Evolutionary conservation across 2,888 invertebrate species (phyloP).

Genomic region (Lamproptera curius): DNA sequence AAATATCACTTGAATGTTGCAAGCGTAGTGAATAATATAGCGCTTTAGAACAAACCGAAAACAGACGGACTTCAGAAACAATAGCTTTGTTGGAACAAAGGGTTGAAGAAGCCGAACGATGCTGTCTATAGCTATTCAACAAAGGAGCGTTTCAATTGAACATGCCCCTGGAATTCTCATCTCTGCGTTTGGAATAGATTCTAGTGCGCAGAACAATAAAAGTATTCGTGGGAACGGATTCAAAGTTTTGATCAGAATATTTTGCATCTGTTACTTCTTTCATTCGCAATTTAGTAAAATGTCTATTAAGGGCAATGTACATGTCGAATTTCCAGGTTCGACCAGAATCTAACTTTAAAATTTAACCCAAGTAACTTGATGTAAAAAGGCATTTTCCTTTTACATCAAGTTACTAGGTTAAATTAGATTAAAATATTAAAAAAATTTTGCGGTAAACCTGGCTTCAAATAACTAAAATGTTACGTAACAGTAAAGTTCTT

Average conservation of each 20-base stretch:
- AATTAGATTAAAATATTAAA: too few species aligned
- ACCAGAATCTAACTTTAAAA: too few species aligned
- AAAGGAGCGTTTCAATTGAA: constrained; percentile 11
- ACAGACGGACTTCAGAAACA: constrained; percentile 25
- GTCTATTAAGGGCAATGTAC: too few species aligned
- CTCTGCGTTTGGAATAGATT: not conserved
- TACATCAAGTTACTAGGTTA: too few species aligned
- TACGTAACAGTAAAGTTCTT: too few species aligned
- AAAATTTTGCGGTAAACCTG: too few species aligned
- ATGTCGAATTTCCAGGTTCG: too few species aligned
- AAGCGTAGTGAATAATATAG: constrained; percentile 1
- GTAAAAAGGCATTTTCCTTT: too few species aligned
- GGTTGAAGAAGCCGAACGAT: constrained; percentile 15
- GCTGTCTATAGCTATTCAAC: constrained; percentile 16
- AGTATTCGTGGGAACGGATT: constrained; percentile 8
- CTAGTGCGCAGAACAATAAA: not conserved
- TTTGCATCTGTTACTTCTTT: too few species aligned
- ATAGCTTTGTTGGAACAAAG: constrained; percentile 26
- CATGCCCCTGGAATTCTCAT: constrained; percentile 1
- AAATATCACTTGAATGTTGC: constrained; percentile 6
- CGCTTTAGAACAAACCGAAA: constrained; percentile 15
- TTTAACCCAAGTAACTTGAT: too few species aligned
- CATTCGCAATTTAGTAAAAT: too few species aligned
- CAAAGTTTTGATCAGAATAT: constrained; percentile 8
- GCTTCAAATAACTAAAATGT: too few species aligned